phyloP scores from a whole-genome alignment of 2,797 vertebrate genomes.

The Enteromius afrohamiltoni region DNA sequence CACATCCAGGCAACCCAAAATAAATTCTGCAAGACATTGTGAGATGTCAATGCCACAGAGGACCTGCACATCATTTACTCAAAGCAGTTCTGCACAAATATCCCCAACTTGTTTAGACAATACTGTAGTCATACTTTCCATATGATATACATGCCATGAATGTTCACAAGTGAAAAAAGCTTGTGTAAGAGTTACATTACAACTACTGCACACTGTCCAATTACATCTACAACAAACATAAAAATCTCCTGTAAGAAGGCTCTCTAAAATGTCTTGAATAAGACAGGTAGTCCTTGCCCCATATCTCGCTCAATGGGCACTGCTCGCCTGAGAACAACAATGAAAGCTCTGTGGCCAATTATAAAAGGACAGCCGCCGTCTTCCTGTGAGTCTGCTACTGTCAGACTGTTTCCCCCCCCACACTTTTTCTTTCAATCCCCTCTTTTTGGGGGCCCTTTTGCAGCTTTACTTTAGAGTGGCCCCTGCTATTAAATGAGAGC shows the following conservation, averaged over 20 bases:
- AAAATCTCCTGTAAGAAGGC: background rate
- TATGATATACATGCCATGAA: background rate
- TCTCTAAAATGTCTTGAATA: background rate
- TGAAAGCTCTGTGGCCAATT: constrained; percentile 76
- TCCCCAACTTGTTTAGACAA: constrained; percentile 1
- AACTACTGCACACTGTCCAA: background rate
- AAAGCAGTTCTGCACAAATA: background rate
- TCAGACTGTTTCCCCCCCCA: constrained; percentile 71
- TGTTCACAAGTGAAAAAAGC: background rate
- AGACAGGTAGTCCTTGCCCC: constrained; percentile 24
- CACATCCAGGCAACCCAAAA: background rate
- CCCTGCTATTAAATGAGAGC: constrained; percentile 79
- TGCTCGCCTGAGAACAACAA: constrained; percentile 64
- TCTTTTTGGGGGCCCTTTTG: constrained; percentile 70
- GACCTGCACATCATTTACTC: background rate
- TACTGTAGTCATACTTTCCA: background rate
- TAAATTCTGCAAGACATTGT: constrained; percentile 29
- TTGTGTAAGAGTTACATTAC: background rate
- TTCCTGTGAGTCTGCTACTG: constrained; percentile 75
- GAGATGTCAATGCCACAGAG: background rate
- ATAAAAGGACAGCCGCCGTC: constrained; percentile 78
- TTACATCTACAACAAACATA: background rate
- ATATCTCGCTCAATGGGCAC: constrained; percentile 36
- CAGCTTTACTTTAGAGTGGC: constrained; percentile 77
- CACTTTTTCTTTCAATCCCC: constrained; percentile 65